Percentiles rank a stretch among this genome's conserved stretches.
Conservation (phyloP, 2,797 vertebrate genomes). For the Gastrophryne carolinensis region DNA sequence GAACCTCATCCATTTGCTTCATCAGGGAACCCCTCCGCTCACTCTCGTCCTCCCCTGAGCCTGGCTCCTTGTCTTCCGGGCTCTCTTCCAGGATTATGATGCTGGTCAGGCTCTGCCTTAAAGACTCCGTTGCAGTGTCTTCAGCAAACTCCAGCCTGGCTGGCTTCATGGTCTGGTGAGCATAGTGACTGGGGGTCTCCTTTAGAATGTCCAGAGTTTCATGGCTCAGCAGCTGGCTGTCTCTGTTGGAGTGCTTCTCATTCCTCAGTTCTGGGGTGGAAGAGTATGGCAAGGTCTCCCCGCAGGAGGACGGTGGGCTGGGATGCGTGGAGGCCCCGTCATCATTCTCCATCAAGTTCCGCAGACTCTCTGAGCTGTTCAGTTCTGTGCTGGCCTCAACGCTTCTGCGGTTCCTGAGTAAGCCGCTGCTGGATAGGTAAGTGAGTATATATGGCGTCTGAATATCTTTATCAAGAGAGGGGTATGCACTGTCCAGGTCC, state of each 20-base stretch:
- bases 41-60: neutral
- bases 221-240: slow-evolving; percentile 12
- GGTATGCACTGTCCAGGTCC: slow-evolving; percentile 65
- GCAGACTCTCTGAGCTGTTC: slow-evolving; percentile 58
- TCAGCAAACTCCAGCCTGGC: neutral
- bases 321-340: slow-evolving; percentile 53
- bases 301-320: slow-evolving; percentile 56
- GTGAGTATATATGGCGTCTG: slow-evolving; percentile 79
- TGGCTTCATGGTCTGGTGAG: slow-evolving; percentile 15
- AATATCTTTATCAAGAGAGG: slow-evolving; percentile 60
- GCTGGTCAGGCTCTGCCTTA: neutral
- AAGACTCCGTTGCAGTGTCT: neutral
- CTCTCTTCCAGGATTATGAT: slow-evolving; percentile 12
- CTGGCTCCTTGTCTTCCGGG: fast-evolving
- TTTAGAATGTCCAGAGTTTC: slow-evolving; percentile 63
- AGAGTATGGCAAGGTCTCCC: slow-evolving; percentile 50
- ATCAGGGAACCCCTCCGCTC: slow-evolving; percentile 56
- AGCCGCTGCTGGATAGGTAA: slow-evolving; percentile 75
- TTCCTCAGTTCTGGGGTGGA: slow-evolving; percentile 39
- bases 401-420: slow-evolving; percentile 45
- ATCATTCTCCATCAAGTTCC: slow-evolving; percentile 63
- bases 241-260: slow-evolving; percentile 35
- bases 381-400: slow-evolving; percentile 52
- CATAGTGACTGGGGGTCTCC: slow-evolving; percentile 39
- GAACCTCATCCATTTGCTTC: slow-evolving; percentile 70